Base-by-base conservation (phyloP, 2,797 vertebrate species). In the Etheostoma perlongum region DNA sequence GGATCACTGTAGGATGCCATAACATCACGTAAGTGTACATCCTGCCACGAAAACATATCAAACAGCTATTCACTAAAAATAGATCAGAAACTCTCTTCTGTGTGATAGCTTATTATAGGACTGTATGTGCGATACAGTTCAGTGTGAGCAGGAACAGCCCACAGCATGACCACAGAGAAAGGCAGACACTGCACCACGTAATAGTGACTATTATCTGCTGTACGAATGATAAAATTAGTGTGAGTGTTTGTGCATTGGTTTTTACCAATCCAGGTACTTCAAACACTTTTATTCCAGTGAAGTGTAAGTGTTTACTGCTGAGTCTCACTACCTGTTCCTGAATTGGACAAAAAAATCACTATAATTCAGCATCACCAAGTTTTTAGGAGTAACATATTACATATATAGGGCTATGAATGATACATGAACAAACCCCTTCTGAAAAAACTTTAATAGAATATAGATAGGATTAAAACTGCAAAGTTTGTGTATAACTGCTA, bases 21-120 rank as follows among this genome's bases (percentile, higher is more conserved):
- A 60, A 11, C 71, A 55, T 18, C 69, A 76, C 15, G 75, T 85
- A 75, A 76, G 71, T 81, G 30, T 30, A 49, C 57, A 79, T 64
- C 76, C 69, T 66, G 48, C 30, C 36, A 61, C 27, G 4, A 44
- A 68, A 33, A 61, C 1, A 62, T 53, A 62, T 54, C 30, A 64
- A 8, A 58, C 7, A 27, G 14, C 55, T 12, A 23, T 3, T 0
- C 44, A 55, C 7, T 33, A 42, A 13, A 78, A 19, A 67, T 30
- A 48, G 46, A 72, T 59, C 59, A 44, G 59, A 67, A 4, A 40
- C 33, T 65, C 1, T 13, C 15, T 4, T 33, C 42, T 18, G 11
- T 48, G 16, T 60, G 19, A 60, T 33, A 52, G 46, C 16, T 13
- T 9, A 25, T 53, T 52, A 46, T 11, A 36, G 27, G 47, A 59